Evolutionary conservation across 2,797 vertebrate genomes (phyloP).

Genomic region (Falco biarmicus): DNA sequence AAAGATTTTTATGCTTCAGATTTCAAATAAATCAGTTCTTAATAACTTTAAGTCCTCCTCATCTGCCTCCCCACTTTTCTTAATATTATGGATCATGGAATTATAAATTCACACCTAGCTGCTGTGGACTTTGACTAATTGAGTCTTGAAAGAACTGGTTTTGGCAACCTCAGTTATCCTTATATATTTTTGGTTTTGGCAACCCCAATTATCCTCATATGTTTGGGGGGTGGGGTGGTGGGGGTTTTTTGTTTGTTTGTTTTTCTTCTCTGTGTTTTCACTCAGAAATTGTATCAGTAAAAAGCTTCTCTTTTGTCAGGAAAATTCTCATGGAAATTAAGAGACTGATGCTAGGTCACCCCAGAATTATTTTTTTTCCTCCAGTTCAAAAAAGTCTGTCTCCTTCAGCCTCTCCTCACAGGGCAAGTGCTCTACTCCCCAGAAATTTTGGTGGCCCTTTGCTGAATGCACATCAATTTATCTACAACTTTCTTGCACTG

Average conservation of each 20-base stretch:
- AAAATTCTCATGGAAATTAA: background rate
- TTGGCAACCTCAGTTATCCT: background rate
- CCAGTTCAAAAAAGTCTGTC: rapidly evolving
- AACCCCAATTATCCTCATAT: rapidly evolving
- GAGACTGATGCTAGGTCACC: rapidly evolving
- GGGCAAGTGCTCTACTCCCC: rapidly evolving
- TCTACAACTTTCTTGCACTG: background rate
- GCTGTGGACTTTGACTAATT: background rate
- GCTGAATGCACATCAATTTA: background rate
- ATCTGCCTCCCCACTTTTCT: background rate
- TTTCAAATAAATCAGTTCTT: background rate
- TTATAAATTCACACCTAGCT: background rate
- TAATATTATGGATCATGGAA: background rate
- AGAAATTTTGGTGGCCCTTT: background rate
- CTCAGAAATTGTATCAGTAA: background rate
- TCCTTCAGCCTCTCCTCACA: background rate
- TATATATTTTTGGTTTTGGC: background rate
- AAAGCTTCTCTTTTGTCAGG: background rate
- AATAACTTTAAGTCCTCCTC: background rate
- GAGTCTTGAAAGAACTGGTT: background rate
- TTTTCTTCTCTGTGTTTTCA: background rate
- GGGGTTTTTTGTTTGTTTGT: too few relatives aligned
- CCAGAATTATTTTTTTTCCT: rapidly evolving
- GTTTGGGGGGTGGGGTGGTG: too few relatives aligned
- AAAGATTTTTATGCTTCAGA: background rate